phyloP scores from a whole-genome alignment of 2,113 vertebrate species.

The Labeo rohita region DNA sequence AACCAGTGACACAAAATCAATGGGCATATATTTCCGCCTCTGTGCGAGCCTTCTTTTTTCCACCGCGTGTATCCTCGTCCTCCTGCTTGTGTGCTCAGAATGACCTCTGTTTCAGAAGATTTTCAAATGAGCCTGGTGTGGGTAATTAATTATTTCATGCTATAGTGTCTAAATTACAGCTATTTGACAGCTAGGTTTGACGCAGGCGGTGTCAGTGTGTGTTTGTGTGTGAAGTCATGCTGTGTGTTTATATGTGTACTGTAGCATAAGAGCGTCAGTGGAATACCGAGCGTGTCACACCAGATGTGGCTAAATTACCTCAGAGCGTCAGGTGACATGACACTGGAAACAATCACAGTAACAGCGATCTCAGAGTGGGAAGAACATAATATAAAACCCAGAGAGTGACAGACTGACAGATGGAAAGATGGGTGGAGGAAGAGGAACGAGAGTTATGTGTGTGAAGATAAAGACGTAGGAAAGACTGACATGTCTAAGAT shows the following conservation, averaged over 20 bases:
- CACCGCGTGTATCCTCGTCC: constrained; percentile 31
- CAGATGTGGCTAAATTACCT: constrained; percentile 52
- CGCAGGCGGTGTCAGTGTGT: not conserved
- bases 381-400: constrained; percentile 35
- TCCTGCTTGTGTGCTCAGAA: constrained; percentile 49
- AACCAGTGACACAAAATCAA: constrained; percentile 74
- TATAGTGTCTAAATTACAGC: constrained; percentile 40
- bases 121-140: constrained; percentile 64
- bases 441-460: not conserved
- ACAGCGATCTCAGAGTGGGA: constrained; percentile 31
- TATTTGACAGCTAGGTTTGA: constrained; percentile 45
- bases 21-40: constrained; percentile 69
- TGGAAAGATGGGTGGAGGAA: constrained; percentile 29
- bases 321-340: constrained; percentile 28
- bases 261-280: constrained; percentile 13
- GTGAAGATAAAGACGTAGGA: constrained; percentile 40
- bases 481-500: constrained; percentile 4
- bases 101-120: constrained; percentile 70
- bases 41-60: constrained; percentile 48
- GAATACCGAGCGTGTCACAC: constrained; percentile 29
- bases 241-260: constrained; percentile 26
- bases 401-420: constrained; percentile 49
- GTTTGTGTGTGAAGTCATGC: constrained; percentile 18
- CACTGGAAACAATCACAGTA: constrained; percentile 37
- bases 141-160: constrained; percentile 54